phyloP scores from a whole-genome alignment of 2,113 vertebrate species.

The Sinocyclocheilus grahami region DNA sequence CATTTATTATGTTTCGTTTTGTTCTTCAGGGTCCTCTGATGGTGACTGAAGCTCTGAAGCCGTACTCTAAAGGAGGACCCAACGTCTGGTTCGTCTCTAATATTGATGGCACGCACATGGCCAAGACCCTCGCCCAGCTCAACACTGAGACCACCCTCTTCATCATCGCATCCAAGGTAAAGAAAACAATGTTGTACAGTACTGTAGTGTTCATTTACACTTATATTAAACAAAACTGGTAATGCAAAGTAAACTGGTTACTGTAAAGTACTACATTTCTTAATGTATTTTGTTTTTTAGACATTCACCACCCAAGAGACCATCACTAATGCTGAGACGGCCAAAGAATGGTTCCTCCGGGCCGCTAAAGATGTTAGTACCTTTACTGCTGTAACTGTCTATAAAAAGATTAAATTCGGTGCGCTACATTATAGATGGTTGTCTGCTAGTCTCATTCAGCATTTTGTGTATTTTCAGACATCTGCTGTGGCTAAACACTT shows the following conservation, averaged over 20 bases:
- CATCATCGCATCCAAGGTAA: constrained; percentile 93
- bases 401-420: background rate
- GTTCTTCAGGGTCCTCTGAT: constrained; percentile 89
- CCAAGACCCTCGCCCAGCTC: constrained; percentile 89
- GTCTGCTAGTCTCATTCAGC: background rate
- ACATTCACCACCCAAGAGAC: constrained; percentile 99
- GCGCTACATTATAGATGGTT: background rate
- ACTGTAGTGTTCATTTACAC: background rate
- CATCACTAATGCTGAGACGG: constrained; percentile 96
- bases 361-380: constrained; percentile 85
- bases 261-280: background rate
- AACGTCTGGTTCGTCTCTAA: constrained; percentile 97
- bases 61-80: constrained; percentile 88
- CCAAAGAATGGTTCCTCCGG: constrained; percentile 90
- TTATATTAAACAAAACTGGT: background rate
- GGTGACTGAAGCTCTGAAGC: constrained; percentile 96
- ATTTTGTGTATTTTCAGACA: constrained; percentile 70
- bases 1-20: background rate
- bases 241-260: background rate
- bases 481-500: constrained; percentile 95
- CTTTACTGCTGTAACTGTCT: background rate
- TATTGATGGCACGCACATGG: constrained; percentile 95
- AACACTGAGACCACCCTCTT: constrained; percentile 90
- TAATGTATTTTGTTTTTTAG: constrained; percentile 64
- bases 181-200: background rate